Evolutionary conservation across 2,113 vertebrate genomes (phyloP), one percentile per base, ranked within the genome.

Genomic region (Pyxicephalus adspersus): DNA sequence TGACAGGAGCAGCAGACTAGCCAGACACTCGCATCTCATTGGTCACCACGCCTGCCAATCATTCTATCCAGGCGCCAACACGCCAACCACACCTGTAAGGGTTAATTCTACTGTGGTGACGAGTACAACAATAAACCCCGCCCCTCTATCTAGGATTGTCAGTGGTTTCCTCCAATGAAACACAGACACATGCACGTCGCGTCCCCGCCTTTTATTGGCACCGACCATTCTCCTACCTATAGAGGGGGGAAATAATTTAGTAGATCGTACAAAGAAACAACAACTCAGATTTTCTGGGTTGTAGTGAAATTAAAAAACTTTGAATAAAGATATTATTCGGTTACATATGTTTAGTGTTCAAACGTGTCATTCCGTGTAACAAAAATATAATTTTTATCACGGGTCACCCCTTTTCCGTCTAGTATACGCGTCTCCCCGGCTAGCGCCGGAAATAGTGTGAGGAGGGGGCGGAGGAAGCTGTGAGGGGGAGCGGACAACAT

Each of bases 151-250:
- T 0, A 0, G 31, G 22, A 79, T 8, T 61, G 29, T 50, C 54
- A 29, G 7, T 0, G 0, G 0, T 4, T 7, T 26, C 2, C 22
- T 11, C 89, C 89, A 90, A 88, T 87, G 83, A 83, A 66, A 17
- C 72, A 77, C 18, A 54, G 68, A 77, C 89, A 90, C 89, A 90
- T 89, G 84, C 74, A 1, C 80, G 0, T 58, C 64, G 1, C 64
- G 55, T 28, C 26, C 57, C 85, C 63, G 16, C 84, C 58, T 38
- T 51, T 6, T 17, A 9, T 58, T 15, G 52, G 4, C 8, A 0
- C 0, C 34, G 0, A 1, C 0, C 0, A 0, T 0, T 0, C 0
- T 0, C 0, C 19, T 5, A 25, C 26, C 25, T 20, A 17, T 13
- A 18, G 7, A 31, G 76, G 76, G 76, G 64, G 17, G 5, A 3